A percentile compares a stretch with the other conserved stretches of the same genome.
These are phyloP conservation scores for Melieria omissa DNA, from an alignment of 2,888 invertebrate species.

Conservation along the genomic window DNA sequence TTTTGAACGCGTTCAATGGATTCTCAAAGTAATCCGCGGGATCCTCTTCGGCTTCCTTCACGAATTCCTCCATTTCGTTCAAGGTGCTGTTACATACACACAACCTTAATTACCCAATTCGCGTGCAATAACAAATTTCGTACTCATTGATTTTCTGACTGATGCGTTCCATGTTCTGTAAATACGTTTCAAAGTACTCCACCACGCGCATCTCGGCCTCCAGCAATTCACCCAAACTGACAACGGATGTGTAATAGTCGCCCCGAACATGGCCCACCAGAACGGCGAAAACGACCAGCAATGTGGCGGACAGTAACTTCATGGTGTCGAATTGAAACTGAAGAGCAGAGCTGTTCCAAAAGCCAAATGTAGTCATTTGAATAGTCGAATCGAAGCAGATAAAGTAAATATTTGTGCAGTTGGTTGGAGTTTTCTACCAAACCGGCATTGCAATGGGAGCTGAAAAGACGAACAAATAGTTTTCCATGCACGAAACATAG, in stretches of 20 bases:
- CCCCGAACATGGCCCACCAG: slow-evolving; percentile 17
- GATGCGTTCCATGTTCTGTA: slow-evolving; percentile 25
- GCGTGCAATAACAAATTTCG: not conserved
- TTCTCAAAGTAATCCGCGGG: slow-evolving; percentile 45
- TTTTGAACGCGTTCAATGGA: slow-evolving; percentile 49
- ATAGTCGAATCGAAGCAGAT: too few relatives aligned
- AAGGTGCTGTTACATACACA: slow-evolving; percentile 19
- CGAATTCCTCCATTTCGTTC: slow-evolving; percentile 23
- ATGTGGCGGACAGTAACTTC: not conserved
- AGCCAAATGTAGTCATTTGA: not conserved
- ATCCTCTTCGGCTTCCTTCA: slow-evolving; percentile 26
- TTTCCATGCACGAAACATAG: too few relatives aligned
- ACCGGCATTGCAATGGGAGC: too few relatives aligned
- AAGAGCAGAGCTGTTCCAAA: not conserved
- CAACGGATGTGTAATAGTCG: slow-evolving; percentile 44
- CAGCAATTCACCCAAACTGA: slow-evolving; percentile 41
- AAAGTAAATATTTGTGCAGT: too few relatives aligned
- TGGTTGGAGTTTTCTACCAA: too few relatives aligned
- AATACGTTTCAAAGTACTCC: slow-evolving; percentile 38
- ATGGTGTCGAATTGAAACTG: not conserved
- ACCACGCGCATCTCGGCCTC: slow-evolving; percentile 35
- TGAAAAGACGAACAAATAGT: too few relatives aligned
- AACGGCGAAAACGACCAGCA: not conserved
- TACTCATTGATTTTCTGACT: slow-evolving; percentile 38
- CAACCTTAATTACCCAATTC: not conserved